Conservation (phyloP, 2,888 invertebrate species). For the Tetropium fuscum region DNA sequence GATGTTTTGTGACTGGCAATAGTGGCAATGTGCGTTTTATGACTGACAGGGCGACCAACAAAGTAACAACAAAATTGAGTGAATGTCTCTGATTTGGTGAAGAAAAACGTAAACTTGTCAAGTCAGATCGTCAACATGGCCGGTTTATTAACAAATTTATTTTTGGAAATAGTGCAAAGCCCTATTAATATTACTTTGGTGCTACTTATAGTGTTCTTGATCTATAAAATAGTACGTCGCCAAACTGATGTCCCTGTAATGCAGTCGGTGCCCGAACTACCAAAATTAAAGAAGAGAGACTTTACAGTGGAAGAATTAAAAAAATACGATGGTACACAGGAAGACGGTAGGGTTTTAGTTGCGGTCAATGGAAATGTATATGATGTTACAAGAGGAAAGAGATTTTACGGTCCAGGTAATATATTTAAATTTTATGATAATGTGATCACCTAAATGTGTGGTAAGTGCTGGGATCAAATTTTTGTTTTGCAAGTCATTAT, state of each 20-base stretch:
- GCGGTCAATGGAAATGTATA: conserved; percentile 96
- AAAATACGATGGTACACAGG: conserved; percentile 86
- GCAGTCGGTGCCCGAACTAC: conserved; percentile 73
- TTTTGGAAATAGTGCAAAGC: conserved; percentile 75
- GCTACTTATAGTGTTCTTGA: conserved; percentile 75
- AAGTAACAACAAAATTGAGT: conserved; percentile 2
- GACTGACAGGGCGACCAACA: conserved; percentile 14
- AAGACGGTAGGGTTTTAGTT: conserved; percentile 89
- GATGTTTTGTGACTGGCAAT: too few relatives aligned
- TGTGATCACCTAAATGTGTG: not conserved
- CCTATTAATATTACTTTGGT: conserved; percentile 80
- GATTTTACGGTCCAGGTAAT: conserved; percentile 94
- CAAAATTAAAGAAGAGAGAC: conserved; percentile 88
- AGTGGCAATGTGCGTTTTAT: not conserved
- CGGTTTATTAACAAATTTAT: conserved; percentile 64
- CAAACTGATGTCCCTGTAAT: conserved; percentile 59
- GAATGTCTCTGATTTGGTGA: too few relatives aligned
- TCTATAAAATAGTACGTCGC: conserved; percentile 79
- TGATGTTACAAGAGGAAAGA: conserved; percentile 91
- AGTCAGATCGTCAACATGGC: conserved; percentile 55
- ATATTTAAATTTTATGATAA: not conserved
- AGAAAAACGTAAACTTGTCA: conserved; percentile 31
- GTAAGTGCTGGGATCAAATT: not conserved
- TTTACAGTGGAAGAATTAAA: conserved; percentile 90
- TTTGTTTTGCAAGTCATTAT: conserved; percentile 4